Evolutionary conservation across 23 tunicate species (phyloP).

Genomic region (Phallusia fumigata): DNA sequence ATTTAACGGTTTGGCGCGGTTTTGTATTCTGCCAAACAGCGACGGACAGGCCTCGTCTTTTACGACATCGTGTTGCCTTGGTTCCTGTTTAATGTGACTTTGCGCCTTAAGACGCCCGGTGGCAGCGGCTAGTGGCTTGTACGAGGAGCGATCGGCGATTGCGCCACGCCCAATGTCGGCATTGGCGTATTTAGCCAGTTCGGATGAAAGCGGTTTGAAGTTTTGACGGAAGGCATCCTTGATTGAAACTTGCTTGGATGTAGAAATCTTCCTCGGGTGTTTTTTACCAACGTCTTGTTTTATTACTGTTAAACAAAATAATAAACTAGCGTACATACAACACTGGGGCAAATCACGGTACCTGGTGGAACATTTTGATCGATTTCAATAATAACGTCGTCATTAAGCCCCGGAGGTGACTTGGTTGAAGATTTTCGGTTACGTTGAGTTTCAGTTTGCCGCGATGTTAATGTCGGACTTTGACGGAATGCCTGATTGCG

Average conservation of each 20-base stretch:
- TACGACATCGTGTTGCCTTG: neutral
- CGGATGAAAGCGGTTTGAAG: constrained; percentile 28
- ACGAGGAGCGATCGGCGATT: neutral
- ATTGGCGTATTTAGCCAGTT: neutral
- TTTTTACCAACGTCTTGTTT: too few species aligned
- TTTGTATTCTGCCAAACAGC: neutral
- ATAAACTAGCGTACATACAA: too few species aligned
- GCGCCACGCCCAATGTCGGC: neutral
- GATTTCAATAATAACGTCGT: too few species aligned
- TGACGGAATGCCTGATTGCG: too few species aligned
- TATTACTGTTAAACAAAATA: too few species aligned
- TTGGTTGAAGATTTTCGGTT: too few species aligned
- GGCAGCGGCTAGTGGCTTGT: neutral
- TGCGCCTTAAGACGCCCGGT: neutral
- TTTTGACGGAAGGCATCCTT: constrained; percentile 50
- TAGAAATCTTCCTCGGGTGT: neutral
- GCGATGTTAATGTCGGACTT: too few species aligned
- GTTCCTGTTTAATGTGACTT: neutral
- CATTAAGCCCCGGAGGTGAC: too few species aligned
- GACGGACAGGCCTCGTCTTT: constrained; percentile 2
- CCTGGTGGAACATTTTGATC: too few species aligned
- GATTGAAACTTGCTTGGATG: constrained; percentile 37
- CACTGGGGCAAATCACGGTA: too few species aligned
- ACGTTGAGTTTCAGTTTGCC: too few species aligned
- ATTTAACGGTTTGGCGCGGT: neutral